These are phyloP conservation scores for Caenorhabditis inopinata DNA, from an alignment of 1,140 invertebrate species.

Conservation along the genomic window DNA sequence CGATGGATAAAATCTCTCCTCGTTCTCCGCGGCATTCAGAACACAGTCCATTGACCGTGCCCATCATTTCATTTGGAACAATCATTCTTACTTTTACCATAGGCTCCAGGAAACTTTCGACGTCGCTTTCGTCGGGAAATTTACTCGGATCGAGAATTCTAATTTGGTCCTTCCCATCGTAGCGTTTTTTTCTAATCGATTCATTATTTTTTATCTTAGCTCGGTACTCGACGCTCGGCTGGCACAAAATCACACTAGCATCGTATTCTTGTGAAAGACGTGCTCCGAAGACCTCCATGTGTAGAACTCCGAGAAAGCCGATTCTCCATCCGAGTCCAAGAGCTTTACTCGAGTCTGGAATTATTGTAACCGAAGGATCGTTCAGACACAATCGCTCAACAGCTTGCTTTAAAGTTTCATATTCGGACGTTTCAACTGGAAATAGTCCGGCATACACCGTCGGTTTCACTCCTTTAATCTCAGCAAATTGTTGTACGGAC, in stretches of 20 bases:
- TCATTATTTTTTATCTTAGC: conserved; percentile 74
- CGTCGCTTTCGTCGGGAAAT: conserved; percentile 63
- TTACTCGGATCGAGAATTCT: conserved; percentile 80
- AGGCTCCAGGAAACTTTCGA: conserved; percentile 74
- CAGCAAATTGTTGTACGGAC: conserved; percentile 72
- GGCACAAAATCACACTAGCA: conserved; percentile 83
- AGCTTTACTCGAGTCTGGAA: conserved; percentile 81
- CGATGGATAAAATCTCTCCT: conserved; percentile 77
- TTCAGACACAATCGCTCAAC: conserved; percentile 89
- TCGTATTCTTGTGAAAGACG: conserved; percentile 88
- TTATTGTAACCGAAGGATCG: conserved; percentile 83
- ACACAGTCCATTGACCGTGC: conserved; percentile 67
- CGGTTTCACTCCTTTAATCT: conserved; percentile 76
- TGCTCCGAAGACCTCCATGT: conserved; percentile 87
- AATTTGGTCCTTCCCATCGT: conserved; percentile 73
- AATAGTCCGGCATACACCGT: conserved; percentile 92
- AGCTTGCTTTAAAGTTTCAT: conserved; percentile 73
- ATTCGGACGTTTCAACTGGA: conserved; percentile 84
- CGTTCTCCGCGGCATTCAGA: conserved; percentile 78
- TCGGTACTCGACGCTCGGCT: conserved; percentile 91
- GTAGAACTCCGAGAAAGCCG: conserved; percentile 88
- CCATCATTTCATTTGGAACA: conserved; percentile 73
- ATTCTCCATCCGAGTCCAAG: conserved; percentile 86
- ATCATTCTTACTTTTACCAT: conserved; percentile 75
- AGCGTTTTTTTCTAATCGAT: conserved; percentile 73